phyloP scores from a whole-genome alignment of 2,797 vertebrate species.

The Macropus fuliginosus region DNA sequence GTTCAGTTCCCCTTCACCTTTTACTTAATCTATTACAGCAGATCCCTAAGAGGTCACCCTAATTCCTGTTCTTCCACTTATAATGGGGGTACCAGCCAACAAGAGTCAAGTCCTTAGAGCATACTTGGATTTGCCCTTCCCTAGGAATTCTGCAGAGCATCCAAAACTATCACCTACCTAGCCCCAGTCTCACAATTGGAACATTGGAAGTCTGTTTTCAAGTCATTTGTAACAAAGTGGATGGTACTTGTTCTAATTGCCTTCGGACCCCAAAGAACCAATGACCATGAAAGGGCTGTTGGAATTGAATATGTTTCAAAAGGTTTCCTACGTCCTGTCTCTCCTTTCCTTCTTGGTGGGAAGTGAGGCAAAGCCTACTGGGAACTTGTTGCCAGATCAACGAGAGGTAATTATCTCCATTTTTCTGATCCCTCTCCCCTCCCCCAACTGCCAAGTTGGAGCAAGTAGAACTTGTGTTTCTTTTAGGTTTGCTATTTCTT shows the following conservation, averaged over 20 bases:
- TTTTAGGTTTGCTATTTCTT: neutral
- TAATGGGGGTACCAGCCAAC: neutral
- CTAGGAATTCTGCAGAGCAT: neutral
- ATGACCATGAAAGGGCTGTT: neutral
- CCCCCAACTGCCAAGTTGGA: neutral
- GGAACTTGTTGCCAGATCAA: neutral
- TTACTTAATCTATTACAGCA: neutral
- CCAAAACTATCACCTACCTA: neutral
- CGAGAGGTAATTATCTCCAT: neutral
- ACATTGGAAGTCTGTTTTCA: neutral
- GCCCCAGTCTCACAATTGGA: neutral
- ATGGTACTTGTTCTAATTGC: neutral
- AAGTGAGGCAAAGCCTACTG: neutral
- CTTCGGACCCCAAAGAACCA: neutral
- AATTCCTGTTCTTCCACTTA: neutral
- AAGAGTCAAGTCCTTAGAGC: neutral
- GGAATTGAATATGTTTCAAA: neutral
- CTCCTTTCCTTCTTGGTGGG: neutral
- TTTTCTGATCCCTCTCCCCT: neutral
- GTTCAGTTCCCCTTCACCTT: neutral
- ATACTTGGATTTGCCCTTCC: neutral
- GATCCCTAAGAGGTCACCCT: neutral
- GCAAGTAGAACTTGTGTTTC: neutral
- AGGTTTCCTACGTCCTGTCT: neutral
- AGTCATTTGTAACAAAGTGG: neutral